Conservation (phyloP, 2,113 vertebrate species). For the Tyrannus savana region DNA sequence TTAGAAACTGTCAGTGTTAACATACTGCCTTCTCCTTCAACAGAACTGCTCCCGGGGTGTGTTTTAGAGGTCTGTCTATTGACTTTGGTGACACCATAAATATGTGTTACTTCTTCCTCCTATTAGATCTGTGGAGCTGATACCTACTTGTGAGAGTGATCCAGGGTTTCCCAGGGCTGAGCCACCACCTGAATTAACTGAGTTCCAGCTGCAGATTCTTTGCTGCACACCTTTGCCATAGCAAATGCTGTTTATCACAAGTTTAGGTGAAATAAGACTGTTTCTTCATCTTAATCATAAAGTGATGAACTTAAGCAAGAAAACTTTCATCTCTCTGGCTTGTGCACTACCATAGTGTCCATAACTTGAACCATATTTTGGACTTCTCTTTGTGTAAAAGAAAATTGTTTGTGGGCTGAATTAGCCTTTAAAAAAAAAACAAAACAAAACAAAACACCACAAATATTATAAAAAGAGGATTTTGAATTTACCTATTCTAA, state of each 20-base stretch:
- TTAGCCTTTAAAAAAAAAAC: not conserved
- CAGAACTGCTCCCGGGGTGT: not conserved
- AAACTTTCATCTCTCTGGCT: not conserved
- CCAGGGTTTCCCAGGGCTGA: not conserved
- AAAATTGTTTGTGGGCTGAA: not conserved
- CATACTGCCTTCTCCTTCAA: slow-evolving; percentile 38
- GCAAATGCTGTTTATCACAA: not conserved
- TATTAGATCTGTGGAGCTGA: not conserved
- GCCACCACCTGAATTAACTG: slow-evolving; percentile 2
- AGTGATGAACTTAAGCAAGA: not conserved
- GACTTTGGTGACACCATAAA: slow-evolving; percentile 25
- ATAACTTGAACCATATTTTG: not conserved
- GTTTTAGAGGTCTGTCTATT: slow-evolving; percentile 47
- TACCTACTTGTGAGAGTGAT: not conserved
- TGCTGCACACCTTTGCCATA: not conserved
- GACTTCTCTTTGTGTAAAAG: not conserved
- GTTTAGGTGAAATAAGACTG: not conserved
- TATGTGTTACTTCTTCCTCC: not conserved
- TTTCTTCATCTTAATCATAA: not conserved
- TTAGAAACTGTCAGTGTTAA: slow-evolving; percentile 13
- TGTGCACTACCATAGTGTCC: not conserved
- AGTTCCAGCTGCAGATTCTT: not conserved
- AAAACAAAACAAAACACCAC: not conserved
- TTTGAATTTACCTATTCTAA: not conserved
- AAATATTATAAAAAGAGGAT: too few species aligned